Base-by-base conservation (phyloP, 1,140 invertebrate species). In the Trachelipus rathkii region DNA sequence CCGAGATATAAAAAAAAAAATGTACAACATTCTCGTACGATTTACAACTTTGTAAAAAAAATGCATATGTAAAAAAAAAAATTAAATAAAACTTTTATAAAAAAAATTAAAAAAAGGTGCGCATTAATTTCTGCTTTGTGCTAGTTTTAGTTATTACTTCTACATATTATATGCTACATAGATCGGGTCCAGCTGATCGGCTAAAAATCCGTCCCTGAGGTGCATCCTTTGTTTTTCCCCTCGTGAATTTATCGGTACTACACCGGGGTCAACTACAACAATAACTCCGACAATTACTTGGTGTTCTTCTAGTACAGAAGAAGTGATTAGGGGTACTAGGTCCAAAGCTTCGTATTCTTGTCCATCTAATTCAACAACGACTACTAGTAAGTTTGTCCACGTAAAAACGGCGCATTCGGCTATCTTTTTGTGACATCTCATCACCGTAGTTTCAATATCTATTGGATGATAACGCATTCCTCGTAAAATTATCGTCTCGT, bases 151-250 rank as follows among this genome's bases (percentile, higher is more conserved):
- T n/a, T n/a, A n/a, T n/a, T n/a, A 33, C 6, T 33, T 33, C 33
- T 91, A 99, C 96, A 99, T 99, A 85, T 99, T 99, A 85, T 99
- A 99, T 74, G 97, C 97, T 75, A 99, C 97, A 86, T 99, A 99
- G 81, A 99, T 99, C 10, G 98, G 97, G 87, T 99, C 97, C 75
- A 99, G 89, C 85, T 98, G 95, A 87, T 99, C 97, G 43, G 95
- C 95, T 74, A 99, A 89, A 86, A 99, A 99, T 68, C 96, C 95
- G 85, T 99, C 97, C 73, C 98, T 89, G 23, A 99, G 88, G 86
- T 99, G 97, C 96, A 99, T 99, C 75, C 98, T 90, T 86, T 99
- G 97, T 85, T 99, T 99, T 85, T 99, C 98, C n/a, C 98, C 98
- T 66, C 97, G 90, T 7, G 94, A 97, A 86, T 99, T 99, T 77